Percentiles rank a stretch among this genome's conserved stretches.
These are phyloP conservation scores for Psittacus erithacus DNA, from an alignment of 2,113 vertebrate species.

Conservation along the genomic window DNA sequence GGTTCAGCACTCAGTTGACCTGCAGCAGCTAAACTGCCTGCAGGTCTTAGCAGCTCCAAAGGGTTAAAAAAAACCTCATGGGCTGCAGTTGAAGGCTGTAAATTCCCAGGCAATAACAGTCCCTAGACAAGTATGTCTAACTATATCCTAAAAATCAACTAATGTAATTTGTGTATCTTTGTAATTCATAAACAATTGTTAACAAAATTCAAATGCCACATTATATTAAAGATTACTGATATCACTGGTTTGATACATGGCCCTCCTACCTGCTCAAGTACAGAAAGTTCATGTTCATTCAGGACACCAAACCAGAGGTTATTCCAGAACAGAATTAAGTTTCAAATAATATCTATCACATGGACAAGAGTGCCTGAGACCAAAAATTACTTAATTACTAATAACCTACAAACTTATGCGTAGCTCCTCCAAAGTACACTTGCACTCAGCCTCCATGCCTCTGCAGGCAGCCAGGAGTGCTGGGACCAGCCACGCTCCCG, in stretches of 20 bases:
- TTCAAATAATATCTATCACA: slow-evolving; percentile 42
- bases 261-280: not conserved
- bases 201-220: not conserved
- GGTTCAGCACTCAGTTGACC: not conserved
- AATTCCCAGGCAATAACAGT: slow-evolving; percentile 3
- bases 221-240: not conserved
- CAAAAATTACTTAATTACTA: slow-evolving; percentile 47
- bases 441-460: not conserved
- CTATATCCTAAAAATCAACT: slow-evolving; percentile 1
- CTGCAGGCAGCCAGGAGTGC: not conserved
- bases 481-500: not conserved
- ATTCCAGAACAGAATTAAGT: slow-evolving; percentile 14
- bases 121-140: slow-evolving; percentile 8
- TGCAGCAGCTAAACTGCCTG: not conserved
- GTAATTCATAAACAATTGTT: not conserved
- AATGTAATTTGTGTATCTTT: not conserved
- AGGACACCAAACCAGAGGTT: not conserved
- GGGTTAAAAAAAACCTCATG: not conserved
- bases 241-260: not conserved
- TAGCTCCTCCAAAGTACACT: not conserved
- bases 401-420: not conserved
- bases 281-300: not conserved
- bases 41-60: slow-evolving; percentile 42
- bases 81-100: slow-evolving; percentile 23
- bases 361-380: slow-evolving; percentile 34